Evolutionary conservation across 1,140 invertebrate genomes (phyloP).

Genomic region (Drosophila littoralis): DNA sequence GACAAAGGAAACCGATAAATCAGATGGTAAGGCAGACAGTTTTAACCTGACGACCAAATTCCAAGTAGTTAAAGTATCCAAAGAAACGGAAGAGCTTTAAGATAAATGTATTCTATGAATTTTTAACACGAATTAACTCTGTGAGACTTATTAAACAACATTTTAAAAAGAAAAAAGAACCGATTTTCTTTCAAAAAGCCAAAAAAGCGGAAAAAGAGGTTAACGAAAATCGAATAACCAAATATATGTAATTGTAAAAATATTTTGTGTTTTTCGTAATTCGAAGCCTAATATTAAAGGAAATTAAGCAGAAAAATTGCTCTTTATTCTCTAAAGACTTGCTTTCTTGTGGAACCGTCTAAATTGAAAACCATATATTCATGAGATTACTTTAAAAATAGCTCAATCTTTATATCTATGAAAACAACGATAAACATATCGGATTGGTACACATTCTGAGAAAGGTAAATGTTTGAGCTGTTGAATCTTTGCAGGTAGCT

Average conservation of each 20-base stretch:
- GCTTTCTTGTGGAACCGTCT: background rate
- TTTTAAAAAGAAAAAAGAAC: background rate
- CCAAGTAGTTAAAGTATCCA: background rate
- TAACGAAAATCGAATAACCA: background rate
- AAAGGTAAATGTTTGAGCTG: background rate
- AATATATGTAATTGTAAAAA: background rate
- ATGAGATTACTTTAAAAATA: constrained; percentile 1
- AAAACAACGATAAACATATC: background rate
- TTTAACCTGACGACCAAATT: background rate
- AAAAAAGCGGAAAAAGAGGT: background rate
- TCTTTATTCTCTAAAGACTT: too few relatives aligned
- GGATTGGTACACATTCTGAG: background rate
- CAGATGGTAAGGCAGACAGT: constrained; percentile 7
- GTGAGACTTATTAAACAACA: constrained; percentile 1
- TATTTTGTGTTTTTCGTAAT: too few relatives aligned
- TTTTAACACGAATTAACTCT: background rate
- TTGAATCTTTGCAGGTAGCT: background rate
- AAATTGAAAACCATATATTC: constrained; percentile 1
- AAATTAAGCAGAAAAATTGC: too few relatives aligned
- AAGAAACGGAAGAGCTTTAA: constrained; percentile 1
- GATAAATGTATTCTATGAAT: background rate
- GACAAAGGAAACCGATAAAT: constrained; percentile 51
- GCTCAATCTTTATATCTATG: background rate
- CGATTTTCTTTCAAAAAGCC: background rate
- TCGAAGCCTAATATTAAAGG: too few relatives aligned